Percentiles rank a stretch among this genome's conserved stretches.
These are phyloP conservation scores for Rhagophthalmus giganteus DNA, from an alignment of 2,888 invertebrate species.

Conservation along the genomic window DNA sequence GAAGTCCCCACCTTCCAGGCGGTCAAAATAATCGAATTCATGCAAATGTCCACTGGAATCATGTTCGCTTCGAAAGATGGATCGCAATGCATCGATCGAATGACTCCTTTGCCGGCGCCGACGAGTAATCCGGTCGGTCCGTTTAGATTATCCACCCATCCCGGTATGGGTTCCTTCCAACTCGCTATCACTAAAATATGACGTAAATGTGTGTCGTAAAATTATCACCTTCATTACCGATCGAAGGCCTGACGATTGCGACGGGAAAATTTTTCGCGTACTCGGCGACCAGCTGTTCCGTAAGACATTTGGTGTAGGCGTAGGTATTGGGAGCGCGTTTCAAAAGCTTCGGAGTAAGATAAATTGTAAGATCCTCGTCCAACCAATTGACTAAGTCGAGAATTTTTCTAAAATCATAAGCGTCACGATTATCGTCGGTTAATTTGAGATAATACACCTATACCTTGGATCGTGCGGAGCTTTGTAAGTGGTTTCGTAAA, in stretches of 20 bases:
- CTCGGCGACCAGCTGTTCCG: constrained; percentile 79
- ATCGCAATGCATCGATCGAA: constrained; percentile 81
- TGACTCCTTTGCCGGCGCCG: constrained; percentile 81
- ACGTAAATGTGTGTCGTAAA: too few species aligned
- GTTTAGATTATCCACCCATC: constrained; percentile 91
- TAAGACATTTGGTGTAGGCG: constrained; percentile 91
- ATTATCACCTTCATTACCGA: too few species aligned
- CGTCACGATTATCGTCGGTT: too few species aligned
- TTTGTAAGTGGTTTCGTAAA: constrained; percentile 82
- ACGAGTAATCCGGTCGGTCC: constrained; percentile 85
- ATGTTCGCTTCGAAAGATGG: constrained; percentile 65
- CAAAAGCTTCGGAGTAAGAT: constrained; percentile 69
- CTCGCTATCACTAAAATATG: constrained; percentile 74
- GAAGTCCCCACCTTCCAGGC: constrained; percentile 66
- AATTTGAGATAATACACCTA: too few species aligned
- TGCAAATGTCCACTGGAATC: constrained; percentile 78
- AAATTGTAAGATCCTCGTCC: constrained; percentile 65
- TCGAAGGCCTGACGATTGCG: constrained; percentile 87
- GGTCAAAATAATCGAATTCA: constrained; percentile 76
- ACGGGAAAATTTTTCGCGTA: constrained; percentile 75
- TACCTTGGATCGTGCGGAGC: constrained; percentile 56
- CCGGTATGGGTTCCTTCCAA: constrained; percentile 74
- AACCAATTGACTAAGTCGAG: constrained; percentile 69
- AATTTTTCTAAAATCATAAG: constrained; percentile 56
- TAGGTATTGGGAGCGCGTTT: constrained; percentile 92